These are phyloP conservation scores for Agriopis leucophaearia DNA, from an alignment of 2,888 invertebrate species.

Conservation along the genomic window DNA sequence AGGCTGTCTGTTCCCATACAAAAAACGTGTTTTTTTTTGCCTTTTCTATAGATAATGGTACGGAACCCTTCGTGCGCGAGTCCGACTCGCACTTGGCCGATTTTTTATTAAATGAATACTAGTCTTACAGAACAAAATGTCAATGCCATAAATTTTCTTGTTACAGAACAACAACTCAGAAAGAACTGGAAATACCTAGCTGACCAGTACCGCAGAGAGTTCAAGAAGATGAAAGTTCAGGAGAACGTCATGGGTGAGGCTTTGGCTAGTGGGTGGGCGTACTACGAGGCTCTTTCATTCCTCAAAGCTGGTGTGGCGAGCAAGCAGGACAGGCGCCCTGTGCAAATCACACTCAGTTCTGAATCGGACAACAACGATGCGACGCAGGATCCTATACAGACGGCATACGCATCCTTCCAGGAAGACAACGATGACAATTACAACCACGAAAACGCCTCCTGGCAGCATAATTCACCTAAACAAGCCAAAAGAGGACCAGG, in stretches of 20 bases:
- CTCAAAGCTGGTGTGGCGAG: constrained; percentile 38
- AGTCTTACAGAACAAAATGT: background rate
- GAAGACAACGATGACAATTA: constrained; percentile 8
- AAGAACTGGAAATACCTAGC: constrained; percentile 57
- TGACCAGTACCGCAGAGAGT: constrained; percentile 56
- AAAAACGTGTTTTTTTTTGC: too few species aligned
- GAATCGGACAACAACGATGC: constrained; percentile 24
- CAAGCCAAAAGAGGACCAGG: background rate
- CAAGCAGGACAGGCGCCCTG: background rate
- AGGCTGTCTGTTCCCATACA: too few species aligned
- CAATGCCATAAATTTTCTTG: background rate
- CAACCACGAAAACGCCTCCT: constrained; percentile 5
- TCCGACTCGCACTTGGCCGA: too few species aligned
- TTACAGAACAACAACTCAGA: constrained; percentile 48
- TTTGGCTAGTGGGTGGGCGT: constrained; percentile 46
- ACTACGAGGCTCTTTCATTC: constrained; percentile 49
- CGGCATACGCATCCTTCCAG: constrained; percentile 10
- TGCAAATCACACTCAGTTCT: background rate
- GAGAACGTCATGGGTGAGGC: constrained; percentile 25
- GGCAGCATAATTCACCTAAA: constrained; percentile 9
- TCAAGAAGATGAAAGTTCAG: constrained; percentile 43
- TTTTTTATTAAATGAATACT: too few species aligned
- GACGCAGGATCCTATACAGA: background rate
- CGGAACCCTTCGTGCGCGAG: too few species aligned
- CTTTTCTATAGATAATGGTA: too few species aligned